Percentiles rank a stretch among this genome's conserved stretches.
Conservation (phyloP, 2,888 invertebrate species). For the Philereme vetulata region DNA sequence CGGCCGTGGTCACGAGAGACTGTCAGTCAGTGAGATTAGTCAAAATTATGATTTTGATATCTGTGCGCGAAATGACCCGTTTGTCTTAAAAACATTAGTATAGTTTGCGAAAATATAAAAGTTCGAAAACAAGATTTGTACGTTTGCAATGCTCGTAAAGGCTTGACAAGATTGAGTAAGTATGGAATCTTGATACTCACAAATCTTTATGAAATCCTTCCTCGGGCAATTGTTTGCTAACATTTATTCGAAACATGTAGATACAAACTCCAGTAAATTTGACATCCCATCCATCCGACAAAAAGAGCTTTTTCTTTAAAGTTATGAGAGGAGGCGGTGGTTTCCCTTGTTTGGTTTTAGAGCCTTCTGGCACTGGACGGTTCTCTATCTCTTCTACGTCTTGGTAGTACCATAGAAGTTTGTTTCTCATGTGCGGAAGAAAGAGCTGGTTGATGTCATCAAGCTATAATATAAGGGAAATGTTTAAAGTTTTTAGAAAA, state of each 20-base stretch:
- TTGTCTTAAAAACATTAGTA: no score
- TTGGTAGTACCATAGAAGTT: constrained; percentile 95
- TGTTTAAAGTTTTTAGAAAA: not conserved
- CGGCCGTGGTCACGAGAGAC: no score
- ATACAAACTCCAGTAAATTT: constrained; percentile 92
- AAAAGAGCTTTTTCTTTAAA: constrained; percentile 89
- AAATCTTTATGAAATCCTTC: constrained; percentile 96
- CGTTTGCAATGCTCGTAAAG: no score
- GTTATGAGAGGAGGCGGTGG: constrained; percentile 71
- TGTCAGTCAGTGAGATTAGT: no score
- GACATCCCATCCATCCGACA: constrained; percentile 93
- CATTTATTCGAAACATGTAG: constrained; percentile 93
- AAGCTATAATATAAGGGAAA: constrained; percentile 77
- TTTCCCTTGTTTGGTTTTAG: constrained; percentile 79
- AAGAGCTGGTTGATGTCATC: constrained; percentile 95
- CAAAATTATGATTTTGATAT: no score
- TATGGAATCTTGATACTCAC: constrained; percentile 62
- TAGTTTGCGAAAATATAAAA: no score
- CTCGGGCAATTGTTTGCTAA: constrained; percentile 93
- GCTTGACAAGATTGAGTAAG: no score
- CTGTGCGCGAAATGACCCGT: no score
- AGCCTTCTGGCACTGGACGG: constrained; percentile 71
- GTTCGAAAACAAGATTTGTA: no score
- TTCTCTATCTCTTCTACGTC: constrained; percentile 89
- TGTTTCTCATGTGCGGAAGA: constrained; percentile 92